Evolutionary conservation across 2,888 invertebrate genomes (phyloP).

Genomic region (Drosophila birchii): DNA sequence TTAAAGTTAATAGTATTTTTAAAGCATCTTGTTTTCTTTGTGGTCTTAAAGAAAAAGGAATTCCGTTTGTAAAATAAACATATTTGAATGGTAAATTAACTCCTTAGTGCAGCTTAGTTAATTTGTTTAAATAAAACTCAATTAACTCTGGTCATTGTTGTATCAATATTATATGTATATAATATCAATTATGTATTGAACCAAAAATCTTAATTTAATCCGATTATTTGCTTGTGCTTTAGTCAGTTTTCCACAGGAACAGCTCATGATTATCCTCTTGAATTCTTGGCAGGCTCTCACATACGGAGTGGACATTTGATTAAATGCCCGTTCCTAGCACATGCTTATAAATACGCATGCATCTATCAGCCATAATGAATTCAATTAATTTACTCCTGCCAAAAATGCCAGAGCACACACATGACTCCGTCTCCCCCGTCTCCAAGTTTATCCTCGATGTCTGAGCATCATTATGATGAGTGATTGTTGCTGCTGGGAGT

Average conservation of each 20-base stretch:
- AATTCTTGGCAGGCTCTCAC: constrained; percentile 7
- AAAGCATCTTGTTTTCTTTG: neutral
- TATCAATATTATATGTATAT: neutral
- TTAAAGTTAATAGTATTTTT: neutral
- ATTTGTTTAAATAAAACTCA: neutral
- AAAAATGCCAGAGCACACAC: constrained; percentile 36
- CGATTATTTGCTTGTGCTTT: constrained; percentile 1
- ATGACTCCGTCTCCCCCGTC: too few species aligned
- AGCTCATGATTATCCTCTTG: constrained; percentile 12
- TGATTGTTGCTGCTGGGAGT: constrained; percentile 63
- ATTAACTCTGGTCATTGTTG: constrained; percentile 3
- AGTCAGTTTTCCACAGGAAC: constrained; percentile 11
- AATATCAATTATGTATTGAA: neutral
- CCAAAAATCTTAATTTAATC: neutral
- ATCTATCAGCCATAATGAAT: constrained; percentile 73
- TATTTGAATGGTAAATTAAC: too few species aligned
- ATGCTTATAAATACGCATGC: constrained; percentile 40
- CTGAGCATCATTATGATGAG: constrained; percentile 73
- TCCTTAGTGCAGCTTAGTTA: neutral
- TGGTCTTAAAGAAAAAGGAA: neutral
- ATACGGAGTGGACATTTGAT: constrained; percentile 55
- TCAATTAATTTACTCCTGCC: constrained; percentile 75
- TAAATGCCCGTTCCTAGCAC: constrained; percentile 58
- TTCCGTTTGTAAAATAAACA: neutral
- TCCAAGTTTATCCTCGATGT: constrained; percentile 49